Conservation (phyloP, 1,140 invertebrate genomes). For the Drosophila pachea region DNA sequence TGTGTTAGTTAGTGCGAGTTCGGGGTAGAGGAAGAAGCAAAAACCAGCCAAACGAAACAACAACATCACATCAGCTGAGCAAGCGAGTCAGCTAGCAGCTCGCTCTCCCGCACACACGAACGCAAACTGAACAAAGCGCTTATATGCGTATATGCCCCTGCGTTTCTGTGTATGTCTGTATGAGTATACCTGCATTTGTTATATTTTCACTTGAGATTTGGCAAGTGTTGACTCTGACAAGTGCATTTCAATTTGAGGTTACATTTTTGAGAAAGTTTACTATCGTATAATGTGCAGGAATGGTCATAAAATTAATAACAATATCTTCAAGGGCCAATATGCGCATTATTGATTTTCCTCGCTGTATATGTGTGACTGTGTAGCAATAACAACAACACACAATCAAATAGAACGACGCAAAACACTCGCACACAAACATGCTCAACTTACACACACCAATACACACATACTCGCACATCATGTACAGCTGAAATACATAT, state of each 20-base stretch:
- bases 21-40: not conserved
- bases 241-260: slow-evolving; percentile 26
- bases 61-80: slow-evolving; percentile 65
- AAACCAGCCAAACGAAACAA: slow-evolving; percentile 39
- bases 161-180: slow-evolving; percentile 20
- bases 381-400: slow-evolving; percentile 49
- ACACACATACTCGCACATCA: slow-evolving; percentile 18
- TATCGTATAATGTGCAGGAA: slow-evolving; percentile 11
- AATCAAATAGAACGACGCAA: slow-evolving; percentile 66
- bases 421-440: slow-evolving; percentile 66
- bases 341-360: slow-evolving; percentile 73
- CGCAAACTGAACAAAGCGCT: slow-evolving; percentile 46
- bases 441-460: slow-evolving; percentile 19
- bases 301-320: slow-evolving; percentile 46
- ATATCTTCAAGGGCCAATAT: slow-evolving; percentile 46
- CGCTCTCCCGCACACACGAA: slow-evolving; percentile 17
- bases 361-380: slow-evolving; percentile 15
- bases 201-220: slow-evolving; percentile 42
- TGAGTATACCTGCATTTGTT: slow-evolving; percentile 36
- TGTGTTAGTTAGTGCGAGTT: not conserved
- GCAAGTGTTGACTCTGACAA: slow-evolving; percentile 26
- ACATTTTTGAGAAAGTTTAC: slow-evolving; percentile 9
- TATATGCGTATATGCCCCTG: slow-evolving; percentile 20
- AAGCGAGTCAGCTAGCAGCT: slow-evolving; percentile 56
- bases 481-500: slow-evolving; percentile 25